A percentile compares a stretch with the other conserved stretches of the same genome.
These are phyloP conservation scores for Molorchus minor DNA, from an alignment of 2,888 invertebrate species.

Conservation along the genomic window DNA sequence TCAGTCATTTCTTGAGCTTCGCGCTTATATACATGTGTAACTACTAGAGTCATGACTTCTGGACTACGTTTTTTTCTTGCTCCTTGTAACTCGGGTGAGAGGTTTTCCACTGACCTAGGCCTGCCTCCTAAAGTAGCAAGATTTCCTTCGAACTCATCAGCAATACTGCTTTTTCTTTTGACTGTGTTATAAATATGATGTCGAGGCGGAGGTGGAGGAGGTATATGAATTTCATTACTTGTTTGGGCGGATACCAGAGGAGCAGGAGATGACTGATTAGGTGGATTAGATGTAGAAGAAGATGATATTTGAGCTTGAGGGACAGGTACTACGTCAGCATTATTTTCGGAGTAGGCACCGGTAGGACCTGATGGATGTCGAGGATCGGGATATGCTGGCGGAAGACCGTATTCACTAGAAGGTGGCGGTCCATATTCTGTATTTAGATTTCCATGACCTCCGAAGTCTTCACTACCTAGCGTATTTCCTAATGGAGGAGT, in stretches of 20 bases:
- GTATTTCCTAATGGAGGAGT: slow-evolving; percentile 66
- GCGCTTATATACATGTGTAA: slow-evolving; percentile 82
- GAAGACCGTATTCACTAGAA: slow-evolving; percentile 74
- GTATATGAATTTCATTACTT: slow-evolving; percentile 76
- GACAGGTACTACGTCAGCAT: slow-evolving; percentile 81
- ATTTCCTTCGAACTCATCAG: slow-evolving; percentile 78
- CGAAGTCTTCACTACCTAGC: slow-evolving; percentile 59
- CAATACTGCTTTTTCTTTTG: slow-evolving; percentile 77
- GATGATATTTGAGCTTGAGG: slow-evolving; percentile 81
- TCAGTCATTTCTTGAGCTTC: slow-evolving; percentile 92
- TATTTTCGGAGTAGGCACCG: slow-evolving; percentile 83
- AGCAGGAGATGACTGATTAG: slow-evolving; percentile 67
- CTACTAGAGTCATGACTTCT: slow-evolving; percentile 70
- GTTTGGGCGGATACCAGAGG: slow-evolving; percentile 68
- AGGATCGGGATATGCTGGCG: slow-evolving; percentile 86
- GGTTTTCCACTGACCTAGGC: slow-evolving; percentile 87
- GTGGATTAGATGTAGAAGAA: slow-evolving; percentile 73
- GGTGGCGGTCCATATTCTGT: slow-evolving; percentile 80
- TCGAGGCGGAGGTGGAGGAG: slow-evolving; percentile 86
- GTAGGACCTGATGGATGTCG: slow-evolving; percentile 84
- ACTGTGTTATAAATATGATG: slow-evolving; percentile 85
- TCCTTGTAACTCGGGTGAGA: slow-evolving; percentile 80
- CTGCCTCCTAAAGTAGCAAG: slow-evolving; percentile 84
- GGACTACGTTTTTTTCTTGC: slow-evolving; percentile 70
- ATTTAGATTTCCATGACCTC: slow-evolving; percentile 58